Conservation (phyloP, 1,140 invertebrate species). For the Atta texana region DNA sequence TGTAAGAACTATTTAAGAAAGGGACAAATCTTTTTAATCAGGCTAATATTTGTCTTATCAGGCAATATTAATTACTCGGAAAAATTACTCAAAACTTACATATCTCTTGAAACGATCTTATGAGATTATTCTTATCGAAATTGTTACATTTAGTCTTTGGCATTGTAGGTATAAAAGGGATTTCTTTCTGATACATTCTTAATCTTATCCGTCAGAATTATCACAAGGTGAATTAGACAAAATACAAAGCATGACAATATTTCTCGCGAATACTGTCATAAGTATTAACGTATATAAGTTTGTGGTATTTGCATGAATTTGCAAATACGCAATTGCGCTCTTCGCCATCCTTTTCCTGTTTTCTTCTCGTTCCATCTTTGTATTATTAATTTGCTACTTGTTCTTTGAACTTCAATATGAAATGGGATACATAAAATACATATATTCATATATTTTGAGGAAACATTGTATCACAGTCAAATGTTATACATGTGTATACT, state of each 20-base stretch:
- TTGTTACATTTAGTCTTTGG: not conserved
- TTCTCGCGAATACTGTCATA: not conserved
- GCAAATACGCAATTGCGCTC: no score
- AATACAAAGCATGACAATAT: constrained; percentile 1
- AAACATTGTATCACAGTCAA: not conserved
- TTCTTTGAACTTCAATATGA: constrained; percentile 9
- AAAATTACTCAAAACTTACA: constrained; percentile 6
- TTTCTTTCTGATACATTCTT: not conserved
- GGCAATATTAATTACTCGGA: not conserved
- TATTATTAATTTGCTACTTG: constrained; percentile 9
- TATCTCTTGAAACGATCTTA: not conserved
- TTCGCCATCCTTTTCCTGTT: not conserved
- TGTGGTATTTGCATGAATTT: not conserved
- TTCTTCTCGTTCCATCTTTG: not conserved
- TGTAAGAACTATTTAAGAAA: not conserved
- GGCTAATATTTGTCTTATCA: constrained; percentile 4
- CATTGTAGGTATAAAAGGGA: not conserved
- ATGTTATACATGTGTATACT: no score
- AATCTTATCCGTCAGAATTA: constrained; percentile 23
- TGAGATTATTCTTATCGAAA: constrained; percentile 13
- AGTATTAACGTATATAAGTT: not conserved
- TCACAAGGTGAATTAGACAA: constrained; percentile 1
- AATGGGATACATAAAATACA: constrained; percentile 9
- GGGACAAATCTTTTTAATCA: not conserved
- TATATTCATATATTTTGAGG: not conserved